Evolutionary conservation across 2,113 vertebrate genomes (phyloP).

Genomic region (Mesitornis unicolor): DNA sequence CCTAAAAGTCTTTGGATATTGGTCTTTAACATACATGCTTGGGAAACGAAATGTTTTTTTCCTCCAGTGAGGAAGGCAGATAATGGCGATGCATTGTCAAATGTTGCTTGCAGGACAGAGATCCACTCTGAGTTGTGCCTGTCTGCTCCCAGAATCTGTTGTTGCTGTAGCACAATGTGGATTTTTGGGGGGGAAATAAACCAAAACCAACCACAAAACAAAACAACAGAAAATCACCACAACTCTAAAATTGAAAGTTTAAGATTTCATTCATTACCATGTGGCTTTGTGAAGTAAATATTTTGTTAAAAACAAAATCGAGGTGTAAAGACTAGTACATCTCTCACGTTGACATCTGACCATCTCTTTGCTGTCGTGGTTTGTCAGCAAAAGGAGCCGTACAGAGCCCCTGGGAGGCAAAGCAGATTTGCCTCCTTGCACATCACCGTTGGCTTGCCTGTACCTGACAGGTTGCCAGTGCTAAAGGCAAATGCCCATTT

Average conservation of each 20-base stretch:
- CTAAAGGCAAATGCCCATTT: not conserved
- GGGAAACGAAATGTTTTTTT: not conserved
- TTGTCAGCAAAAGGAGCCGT: not conserved
- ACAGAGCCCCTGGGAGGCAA: not conserved
- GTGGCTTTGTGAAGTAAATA: not conserved
- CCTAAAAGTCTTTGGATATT: not conserved
- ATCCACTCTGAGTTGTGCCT: rapidly evolving
- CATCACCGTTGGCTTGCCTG: rapidly evolving
- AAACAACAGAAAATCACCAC: not conserved
- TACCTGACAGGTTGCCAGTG: not conserved
- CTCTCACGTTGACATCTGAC: not conserved
- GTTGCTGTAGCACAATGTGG: too few relatives aligned
- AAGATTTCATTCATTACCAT: not conserved
- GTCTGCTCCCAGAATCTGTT: not conserved
- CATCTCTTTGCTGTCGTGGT: not conserved
- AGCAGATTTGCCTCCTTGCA: not conserved
- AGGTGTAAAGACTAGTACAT: not conserved
- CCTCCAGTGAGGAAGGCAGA: not conserved
- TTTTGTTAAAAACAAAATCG: not conserved
- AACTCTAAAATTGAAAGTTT: not conserved
- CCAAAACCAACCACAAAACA: too few relatives aligned
- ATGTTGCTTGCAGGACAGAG: not conserved
- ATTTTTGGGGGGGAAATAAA: not conserved
- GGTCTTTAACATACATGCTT: not conserved
- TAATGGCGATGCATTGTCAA: not conserved